Conservation (phyloP, 1,140 invertebrate genomes). For the Caenorhabditis inopinata region DNA sequence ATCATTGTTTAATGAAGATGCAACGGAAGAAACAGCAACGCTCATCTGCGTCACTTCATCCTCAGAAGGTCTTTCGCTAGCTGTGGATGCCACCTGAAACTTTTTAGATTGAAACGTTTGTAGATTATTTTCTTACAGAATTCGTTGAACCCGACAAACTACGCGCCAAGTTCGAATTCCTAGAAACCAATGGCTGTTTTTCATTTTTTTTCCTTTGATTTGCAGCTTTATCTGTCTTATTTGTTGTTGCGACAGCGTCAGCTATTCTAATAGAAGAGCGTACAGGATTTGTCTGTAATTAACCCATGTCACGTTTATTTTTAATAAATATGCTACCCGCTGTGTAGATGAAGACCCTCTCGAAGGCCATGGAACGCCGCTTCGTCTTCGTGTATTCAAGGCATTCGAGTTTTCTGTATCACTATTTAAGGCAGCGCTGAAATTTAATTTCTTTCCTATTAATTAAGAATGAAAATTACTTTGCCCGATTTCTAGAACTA, state of each 20-base stretch:
- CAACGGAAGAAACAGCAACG: not conserved
- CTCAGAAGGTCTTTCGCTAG: not conserved
- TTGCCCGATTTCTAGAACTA: not conserved
- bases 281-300: not conserved
- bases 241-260: not conserved
- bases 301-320: not conserved
- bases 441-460: no score
- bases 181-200: slow-evolving; percentile 1
- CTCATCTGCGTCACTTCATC: not conserved
- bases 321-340: not conserved
- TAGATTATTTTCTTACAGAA: not conserved
- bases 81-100: slow-evolving; percentile 1
- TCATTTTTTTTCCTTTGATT: not conserved
- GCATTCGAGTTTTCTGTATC: not conserved
- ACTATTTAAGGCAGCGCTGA: not conserved
- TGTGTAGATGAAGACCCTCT: not conserved
- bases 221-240: not conserved
- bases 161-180: slow-evolving; percentile 1
- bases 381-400: not conserved
- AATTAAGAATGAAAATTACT: no score
- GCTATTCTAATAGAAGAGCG: slow-evolving; percentile 17
- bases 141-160: slow-evolving; percentile 4
- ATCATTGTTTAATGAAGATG: not conserved
- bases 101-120: not conserved
- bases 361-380: not conserved